These are phyloP conservation scores for Thunnus thynnus DNA, from an alignment of 2,113 vertebrate species.

Conservation along the genomic window DNA sequence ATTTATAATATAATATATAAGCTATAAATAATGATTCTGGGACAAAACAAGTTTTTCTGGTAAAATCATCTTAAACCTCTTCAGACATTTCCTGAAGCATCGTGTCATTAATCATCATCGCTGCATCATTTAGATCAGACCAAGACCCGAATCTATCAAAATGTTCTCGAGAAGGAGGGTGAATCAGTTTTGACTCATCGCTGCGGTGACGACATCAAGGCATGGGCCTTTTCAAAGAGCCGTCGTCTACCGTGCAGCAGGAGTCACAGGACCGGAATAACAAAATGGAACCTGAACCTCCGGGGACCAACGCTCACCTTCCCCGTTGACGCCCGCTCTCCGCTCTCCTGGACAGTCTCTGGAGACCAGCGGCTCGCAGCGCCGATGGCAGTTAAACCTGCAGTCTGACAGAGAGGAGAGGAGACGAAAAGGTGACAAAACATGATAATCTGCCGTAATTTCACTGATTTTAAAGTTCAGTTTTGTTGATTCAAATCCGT, in stretches of 20 bases:
- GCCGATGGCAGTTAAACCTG: constrained; percentile 90
- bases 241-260: not conserved
- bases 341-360: constrained; percentile 88
- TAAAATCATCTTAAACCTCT: not conserved
- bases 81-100: not conserved
- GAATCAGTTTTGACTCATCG: constrained; percentile 38
- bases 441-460: no score
- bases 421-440: not conserved
- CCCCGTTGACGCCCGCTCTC: constrained; percentile 56
- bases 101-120: constrained; percentile 1
- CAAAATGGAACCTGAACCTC: not conserved
- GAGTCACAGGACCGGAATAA: not conserved
- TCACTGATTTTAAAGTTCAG: not conserved
- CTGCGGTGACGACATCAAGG: constrained; percentile 12
- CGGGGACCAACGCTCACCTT: constrained; percentile 60
- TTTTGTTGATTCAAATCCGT: not conserved
- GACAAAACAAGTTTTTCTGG: not conserved
- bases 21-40: no score
- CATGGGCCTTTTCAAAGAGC: not conserved
- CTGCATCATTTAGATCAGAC: not conserved
- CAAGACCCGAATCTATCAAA: constrained; percentile 7
- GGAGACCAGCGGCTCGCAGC: constrained; percentile 85
- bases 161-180: not conserved
- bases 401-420: constrained; percentile 82
- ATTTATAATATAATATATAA: no score